Conservation (phyloP, 2,797 vertebrate genomes). For the Anguilla pacifica region DNA sequence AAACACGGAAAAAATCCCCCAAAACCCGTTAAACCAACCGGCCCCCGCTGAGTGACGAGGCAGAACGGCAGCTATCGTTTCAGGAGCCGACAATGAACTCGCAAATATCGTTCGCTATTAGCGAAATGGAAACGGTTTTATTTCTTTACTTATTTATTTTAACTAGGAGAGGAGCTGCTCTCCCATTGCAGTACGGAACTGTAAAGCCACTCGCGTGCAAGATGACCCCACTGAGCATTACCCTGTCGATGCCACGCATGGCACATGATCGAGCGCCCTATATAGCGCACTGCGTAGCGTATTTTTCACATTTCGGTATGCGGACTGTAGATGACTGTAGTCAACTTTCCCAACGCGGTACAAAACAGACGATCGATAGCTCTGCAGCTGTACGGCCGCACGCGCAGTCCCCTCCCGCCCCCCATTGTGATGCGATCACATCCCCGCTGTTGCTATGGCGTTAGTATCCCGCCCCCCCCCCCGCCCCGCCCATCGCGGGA, state of each 20-base stretch:
- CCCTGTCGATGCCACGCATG: background rate
- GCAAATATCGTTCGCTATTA: constrained; percentile 34
- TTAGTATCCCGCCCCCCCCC: too few species aligned
- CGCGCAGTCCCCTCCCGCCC: too few species aligned
- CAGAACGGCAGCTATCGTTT: background rate
- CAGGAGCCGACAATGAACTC: background rate
- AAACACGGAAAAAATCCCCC: background rate
- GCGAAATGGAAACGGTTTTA: background rate
- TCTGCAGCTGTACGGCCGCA: background rate
- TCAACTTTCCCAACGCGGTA: background rate
- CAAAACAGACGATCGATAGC: background rate
- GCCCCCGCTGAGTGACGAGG: background rate
- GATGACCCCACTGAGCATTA: background rate
- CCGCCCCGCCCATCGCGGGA: background rate
- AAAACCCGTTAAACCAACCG: constrained; percentile 2
- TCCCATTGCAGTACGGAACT: background rate
- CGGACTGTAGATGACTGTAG: background rate
- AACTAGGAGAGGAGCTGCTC: background rate
- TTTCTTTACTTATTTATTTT: background rate
- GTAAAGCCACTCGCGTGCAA: background rate
- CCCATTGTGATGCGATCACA: background rate
- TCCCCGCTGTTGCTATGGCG: background rate
- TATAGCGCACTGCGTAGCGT: background rate
- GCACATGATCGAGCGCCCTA: background rate
- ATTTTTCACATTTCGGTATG: background rate